Evolutionary conservation across 1,140 invertebrate species (phyloP).

Genomic region (Listronotus oregonensis): DNA sequence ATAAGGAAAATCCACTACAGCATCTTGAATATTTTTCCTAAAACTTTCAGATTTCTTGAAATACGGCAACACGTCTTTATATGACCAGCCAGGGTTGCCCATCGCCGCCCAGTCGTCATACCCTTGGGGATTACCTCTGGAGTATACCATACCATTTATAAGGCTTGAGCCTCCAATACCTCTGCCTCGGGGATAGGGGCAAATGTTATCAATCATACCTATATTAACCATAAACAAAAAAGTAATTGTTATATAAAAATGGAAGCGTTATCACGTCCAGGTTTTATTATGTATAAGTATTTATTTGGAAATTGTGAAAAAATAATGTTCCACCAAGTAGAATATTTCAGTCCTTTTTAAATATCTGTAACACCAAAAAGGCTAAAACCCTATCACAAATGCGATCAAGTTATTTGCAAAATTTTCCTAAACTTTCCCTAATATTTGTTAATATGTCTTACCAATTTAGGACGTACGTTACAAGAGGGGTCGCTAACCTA

Average conservation of each 20-base stretch:
- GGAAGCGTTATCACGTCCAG: constrained; percentile 45
- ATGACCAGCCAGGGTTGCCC: constrained; percentile 68
- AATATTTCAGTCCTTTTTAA: too few species aligned
- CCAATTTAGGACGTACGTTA: too few species aligned
- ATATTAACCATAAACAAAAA: too few species aligned
- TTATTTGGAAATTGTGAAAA: constrained; percentile 1
- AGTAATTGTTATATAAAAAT: too few species aligned
- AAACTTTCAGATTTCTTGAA: constrained; percentile 59
- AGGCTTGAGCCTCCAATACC: constrained; percentile 64
- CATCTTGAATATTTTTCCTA: constrained; percentile 54
- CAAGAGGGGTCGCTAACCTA: too few species aligned
- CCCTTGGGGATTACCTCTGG: constrained; percentile 64
- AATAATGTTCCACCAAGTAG: too few species aligned
- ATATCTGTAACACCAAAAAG: too few species aligned
- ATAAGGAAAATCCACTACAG: constrained; percentile 8
- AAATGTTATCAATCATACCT: constrained; percentile 42
- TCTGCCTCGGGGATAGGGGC: constrained; percentile 55
- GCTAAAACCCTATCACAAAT: too few species aligned
- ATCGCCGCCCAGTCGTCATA: constrained; percentile 75
- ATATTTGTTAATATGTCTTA: too few species aligned
- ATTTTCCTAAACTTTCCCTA: too few species aligned
- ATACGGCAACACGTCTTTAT: constrained; percentile 65
- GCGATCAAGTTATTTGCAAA: too few species aligned
- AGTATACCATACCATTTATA: constrained; percentile 70
- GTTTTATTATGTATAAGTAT: constrained; percentile 3